Base-by-base conservation (phyloP, 92 coral and sea anemone species). In the Zoanthus gigantus region DNA sequence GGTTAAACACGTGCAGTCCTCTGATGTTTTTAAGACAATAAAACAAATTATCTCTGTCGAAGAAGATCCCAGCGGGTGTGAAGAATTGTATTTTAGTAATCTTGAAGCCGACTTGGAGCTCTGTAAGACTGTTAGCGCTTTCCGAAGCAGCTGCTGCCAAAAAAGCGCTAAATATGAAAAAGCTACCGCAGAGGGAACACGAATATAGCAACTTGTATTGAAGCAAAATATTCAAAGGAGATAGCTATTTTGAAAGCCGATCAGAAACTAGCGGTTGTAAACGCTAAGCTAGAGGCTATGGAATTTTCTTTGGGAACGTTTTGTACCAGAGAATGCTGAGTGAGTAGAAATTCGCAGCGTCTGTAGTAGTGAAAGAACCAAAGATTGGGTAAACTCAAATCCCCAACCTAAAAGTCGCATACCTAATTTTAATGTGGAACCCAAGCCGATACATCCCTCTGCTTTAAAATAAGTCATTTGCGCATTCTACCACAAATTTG, bases 241-340 rank as follows among this genome's bases (percentile, higher is more conserved):
- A 75, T 17, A 31, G 89, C 83, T 58, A 72, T 86, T 66, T 67
- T 86, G 54, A 86, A 54, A 13, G 89, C 72, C 15, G 89, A 75
- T 71, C 75, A 71, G 46, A 76, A 52, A 74, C 71, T 50, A 42
- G 89, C 83, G 75, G 67, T 47, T 73, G 89, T 83, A 17, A 74
- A 86, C 15, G 72, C 89, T 65, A 74, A 74, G 82, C 83, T 85
- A 23, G 13, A 74, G 58, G 83, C 82, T 47, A 85, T 85, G 4
- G 84, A 85, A 32, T 65, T 52, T 68, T 18, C 46, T 71, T 9
- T 32, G 44, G 48, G 87, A 71, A 30, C 54, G 30, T 11, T 54
- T 4, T 56, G 71, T 65, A 2, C 9, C 71, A 65, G 30, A 23
- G 30, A n/a, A 65, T 3, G 71, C 71, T 65, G 30, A 65, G n/a